A percentile compares a stretch with the other conserved stretches of the same genome.
Evolutionary conservation across 1,140 invertebrate genomes (phyloP).

Genomic region (Helicoverpa armigera): DNA sequence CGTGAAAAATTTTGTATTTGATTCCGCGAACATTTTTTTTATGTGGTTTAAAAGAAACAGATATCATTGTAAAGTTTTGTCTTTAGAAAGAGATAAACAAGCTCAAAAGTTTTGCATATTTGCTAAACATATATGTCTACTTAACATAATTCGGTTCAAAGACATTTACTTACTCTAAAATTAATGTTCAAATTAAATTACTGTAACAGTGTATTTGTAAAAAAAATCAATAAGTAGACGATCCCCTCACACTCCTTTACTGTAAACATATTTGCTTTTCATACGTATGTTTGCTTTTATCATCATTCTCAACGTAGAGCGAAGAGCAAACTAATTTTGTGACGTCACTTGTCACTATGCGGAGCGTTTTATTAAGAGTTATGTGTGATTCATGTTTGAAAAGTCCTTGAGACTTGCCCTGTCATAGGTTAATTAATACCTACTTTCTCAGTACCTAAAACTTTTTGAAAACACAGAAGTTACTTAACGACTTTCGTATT

Average conservation of each 20-base stretch:
- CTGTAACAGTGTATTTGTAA: background rate
- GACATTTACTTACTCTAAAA: no score
- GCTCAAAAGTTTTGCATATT: no score
- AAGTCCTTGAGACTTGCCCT: slow-evolving; percentile 1
- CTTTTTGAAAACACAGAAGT: no score
- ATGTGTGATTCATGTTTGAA: background rate
- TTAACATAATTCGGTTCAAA: no score
- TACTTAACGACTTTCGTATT: background rate
- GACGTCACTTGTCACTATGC: background rate
- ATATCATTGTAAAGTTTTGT: no score
- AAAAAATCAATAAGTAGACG: background rate
- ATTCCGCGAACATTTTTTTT: background rate
- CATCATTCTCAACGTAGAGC: background rate
- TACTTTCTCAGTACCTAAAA: background rate
- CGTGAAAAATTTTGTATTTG: background rate
- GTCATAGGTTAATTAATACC: background rate
- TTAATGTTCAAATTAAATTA: background rate
- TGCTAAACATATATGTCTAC: no score
- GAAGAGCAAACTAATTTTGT: background rate
- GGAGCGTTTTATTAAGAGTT: background rate
- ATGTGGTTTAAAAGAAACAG: no score
- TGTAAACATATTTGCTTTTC: background rate
- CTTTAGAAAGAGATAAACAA: no score
- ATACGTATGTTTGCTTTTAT: slow-evolving; percentile 18
- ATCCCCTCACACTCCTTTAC: slow-evolving; percentile 15